Evolutionary conservation across 2,888 invertebrate species (phyloP), one percentile per base, ranked within the genome.

Genomic region (Morpho deidamia): DNA sequence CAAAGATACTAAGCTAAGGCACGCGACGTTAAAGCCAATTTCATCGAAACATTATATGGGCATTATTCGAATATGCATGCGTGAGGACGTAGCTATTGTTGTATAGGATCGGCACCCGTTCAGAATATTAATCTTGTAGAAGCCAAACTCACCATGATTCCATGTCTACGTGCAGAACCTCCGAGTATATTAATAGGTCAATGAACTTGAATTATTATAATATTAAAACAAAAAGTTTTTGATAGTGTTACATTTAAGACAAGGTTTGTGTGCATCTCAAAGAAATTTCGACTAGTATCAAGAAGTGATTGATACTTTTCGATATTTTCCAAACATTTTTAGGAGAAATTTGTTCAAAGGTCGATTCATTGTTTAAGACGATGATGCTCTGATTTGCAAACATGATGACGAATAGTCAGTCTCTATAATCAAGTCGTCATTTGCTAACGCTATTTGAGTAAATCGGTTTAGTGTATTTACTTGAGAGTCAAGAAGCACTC

Each of bases 51-150:
- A 83, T 85, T 82, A 83, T 86, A 89, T 85, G 87, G 88, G 81
- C 78, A 85, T 88, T 89, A 87, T 84, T 78, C 80, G 80, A 79
- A 84, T 85, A 88, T 86, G 83, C 86, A 86, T 81, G 84, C 85
- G 78, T 77, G 80, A 77, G 76, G 73, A 73, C 76, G 72, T 71
- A 71, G 69, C 83, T 75, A 86, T 85, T 86, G 86, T 86, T 79
- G 76, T 77, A 78, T 75, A 74, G 72, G 72, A 61, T 78, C 73
- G 80, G 72, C 79, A 76, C 84, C 68, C 79, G 85, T 72, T 66
- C 71, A 70, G 88, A 86, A 89, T 89, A 89, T 87, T 89, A 88
- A 89, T 87, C 83, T 81, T 78, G 75, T 78, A 63, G 74, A 80
- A 76, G 81, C 75, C 72, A 71, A 74, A 72, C 66, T 72, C 67